phyloP scores from a whole-genome alignment of 1,140 invertebrate genomes.

The Leptinotarsa undecemlineata region DNA sequence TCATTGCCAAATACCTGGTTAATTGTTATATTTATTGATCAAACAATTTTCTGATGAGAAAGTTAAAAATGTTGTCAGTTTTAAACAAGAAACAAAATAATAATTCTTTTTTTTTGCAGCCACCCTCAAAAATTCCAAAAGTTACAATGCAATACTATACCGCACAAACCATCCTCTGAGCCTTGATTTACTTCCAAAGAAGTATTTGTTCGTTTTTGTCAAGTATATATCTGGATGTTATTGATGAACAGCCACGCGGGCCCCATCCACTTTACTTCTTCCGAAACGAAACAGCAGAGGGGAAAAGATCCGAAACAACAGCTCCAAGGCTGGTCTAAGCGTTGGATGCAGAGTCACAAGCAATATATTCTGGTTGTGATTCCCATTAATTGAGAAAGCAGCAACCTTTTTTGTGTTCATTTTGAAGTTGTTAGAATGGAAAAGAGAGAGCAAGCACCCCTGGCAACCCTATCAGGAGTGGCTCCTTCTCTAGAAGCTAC shows the following conservation, averaged over 20 bases:
- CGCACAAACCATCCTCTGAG: neutral
- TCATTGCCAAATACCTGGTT: too few species aligned
- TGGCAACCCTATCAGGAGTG: conserved; percentile 26
- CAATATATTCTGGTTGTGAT: conserved; percentile 29
- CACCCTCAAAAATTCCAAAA: neutral
- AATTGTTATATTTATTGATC: too few species aligned
- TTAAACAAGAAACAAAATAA: too few species aligned
- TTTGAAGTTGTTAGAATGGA: conserved; percentile 23
- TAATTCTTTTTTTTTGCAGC: neutral
- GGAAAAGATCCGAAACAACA: conserved; percentile 46
- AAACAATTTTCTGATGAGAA: too few species aligned
- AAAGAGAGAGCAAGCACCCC: neutral
- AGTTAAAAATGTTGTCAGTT: too few species aligned
- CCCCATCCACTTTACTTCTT: conserved; percentile 26
- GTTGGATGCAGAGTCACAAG: conserved; percentile 40
- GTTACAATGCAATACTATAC: neutral
- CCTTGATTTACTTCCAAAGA: neutral
- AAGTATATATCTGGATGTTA: conserved; percentile 31
- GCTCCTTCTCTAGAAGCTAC: conserved; percentile 38
- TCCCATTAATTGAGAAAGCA: conserved; percentile 36
- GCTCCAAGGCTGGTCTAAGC: conserved; percentile 46
- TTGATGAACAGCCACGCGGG: conserved; percentile 45
- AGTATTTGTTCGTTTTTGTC: neutral
- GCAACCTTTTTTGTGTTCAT: neutral
- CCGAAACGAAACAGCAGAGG: conserved; percentile 35